Evolutionary conservation across 1,140 invertebrate species (phyloP), one percentile per base, ranked within the genome.

Genomic region (Drepana arcuata): DNA sequence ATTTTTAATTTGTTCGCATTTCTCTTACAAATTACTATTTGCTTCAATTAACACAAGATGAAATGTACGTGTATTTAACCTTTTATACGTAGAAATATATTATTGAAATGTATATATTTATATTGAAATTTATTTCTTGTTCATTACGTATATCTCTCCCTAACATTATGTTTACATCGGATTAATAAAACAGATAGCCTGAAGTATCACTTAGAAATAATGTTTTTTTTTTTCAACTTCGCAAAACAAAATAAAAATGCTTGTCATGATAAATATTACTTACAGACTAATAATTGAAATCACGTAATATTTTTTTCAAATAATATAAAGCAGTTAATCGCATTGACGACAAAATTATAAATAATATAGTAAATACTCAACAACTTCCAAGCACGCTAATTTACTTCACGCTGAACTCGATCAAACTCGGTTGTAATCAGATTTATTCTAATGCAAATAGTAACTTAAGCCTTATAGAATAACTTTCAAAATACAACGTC

Each of bases 41-140:
- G 9, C 4, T 21, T 21, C 9, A 5, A 4, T 21, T 21, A 21
- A 5, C 4, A 9, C 4, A 9, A 5, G 18, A 4, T 21, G 18
- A 21, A 21, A 21, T 5, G 18, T 21, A 9, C 9, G 9, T 9
- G 4, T 21, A 21, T 21, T 21, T 9, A 5, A 21, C 9, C 9
- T 9, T 21, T 21, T 21, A 21, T 9, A 21, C 18, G 4, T 5
- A 21, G 9, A 21, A 21, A 21, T 9, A 21, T 21, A 5, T 21
- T 21, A 21, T 9, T 21, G 9, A 21, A 21, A 16, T 25, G 14
- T 28, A 39, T 48, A 58, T 51, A 41, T 52, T 50, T 47, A 49
- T 54, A 54, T 48, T 53, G 40, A 42, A 37, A 40, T 48, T 30
- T 39, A 39, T 31, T 34, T 41, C 26, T 42, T 31, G 37, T 32